These are phyloP conservation scores for Oryctes rhinoceros DNA, from an alignment of 1,140 invertebrate genomes.

Conservation along the genomic window DNA sequence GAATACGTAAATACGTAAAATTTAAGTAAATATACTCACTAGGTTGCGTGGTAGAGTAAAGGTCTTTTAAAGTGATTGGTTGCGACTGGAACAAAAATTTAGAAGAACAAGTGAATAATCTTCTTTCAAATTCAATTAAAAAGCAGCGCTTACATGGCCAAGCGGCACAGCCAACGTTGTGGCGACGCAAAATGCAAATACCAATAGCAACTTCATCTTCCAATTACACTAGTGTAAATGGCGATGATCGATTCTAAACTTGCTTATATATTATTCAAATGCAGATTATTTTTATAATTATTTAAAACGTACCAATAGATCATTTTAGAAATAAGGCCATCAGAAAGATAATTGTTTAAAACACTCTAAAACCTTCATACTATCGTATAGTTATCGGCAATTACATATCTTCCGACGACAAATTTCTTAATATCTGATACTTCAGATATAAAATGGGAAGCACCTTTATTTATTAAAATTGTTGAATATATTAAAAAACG, in stretches of 20 bases:
- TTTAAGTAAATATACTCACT: slow-evolving; percentile 5
- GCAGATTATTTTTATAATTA: neutral
- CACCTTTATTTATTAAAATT: too few species aligned
- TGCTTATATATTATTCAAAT: neutral
- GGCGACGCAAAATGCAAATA: neutral
- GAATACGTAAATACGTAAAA: too few species aligned
- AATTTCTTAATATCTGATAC: neutral
- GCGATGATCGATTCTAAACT: neutral
- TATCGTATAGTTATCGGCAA: neutral
- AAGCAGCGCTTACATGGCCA: neutral
- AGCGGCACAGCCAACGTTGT: neutral
- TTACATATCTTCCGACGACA: neutral
- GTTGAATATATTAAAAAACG: too few species aligned
- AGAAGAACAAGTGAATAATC: neutral
- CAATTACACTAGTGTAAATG: neutral
- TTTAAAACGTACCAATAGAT: neutral
- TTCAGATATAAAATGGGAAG: neutral
- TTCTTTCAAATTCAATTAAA: neutral
- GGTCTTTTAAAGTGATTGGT: slow-evolving; percentile 16
- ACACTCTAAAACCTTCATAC: neutral
- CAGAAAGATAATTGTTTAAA: neutral
- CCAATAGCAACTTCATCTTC: neutral
- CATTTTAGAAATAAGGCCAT: neutral
- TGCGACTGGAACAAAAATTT: slow-evolving; percentile 1
- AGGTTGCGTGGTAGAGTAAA: neutral